Base-by-base conservation (phyloP, 2,888 invertebrate species). In the Hypolimnas misippus region DNA sequence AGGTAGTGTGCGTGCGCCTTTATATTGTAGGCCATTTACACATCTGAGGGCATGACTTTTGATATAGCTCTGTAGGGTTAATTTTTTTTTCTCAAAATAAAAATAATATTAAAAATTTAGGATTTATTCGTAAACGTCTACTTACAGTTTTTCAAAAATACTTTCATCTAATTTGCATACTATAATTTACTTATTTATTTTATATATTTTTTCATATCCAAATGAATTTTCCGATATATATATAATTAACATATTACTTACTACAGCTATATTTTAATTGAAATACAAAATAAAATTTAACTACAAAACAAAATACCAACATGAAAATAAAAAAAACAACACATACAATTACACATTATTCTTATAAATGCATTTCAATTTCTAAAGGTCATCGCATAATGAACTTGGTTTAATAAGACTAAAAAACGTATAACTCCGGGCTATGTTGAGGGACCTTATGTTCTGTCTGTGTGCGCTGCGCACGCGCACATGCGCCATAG, bases 401-500 rank as follows among this genome's bases (percentile, higher is more conserved):
- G 59, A 63, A 63, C 54, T 55, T 63, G 59, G 55, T 35, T 60
- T 50, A 57, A 60, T 50, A 63, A 60, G 60, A 59, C 21, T 17
- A 54, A 58, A 55, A 60, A 55, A 57, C 25, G 25, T 42, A 54
- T 42, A 17, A 40, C 65, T 62, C 64, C 64, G 61, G 64, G 58
- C 62, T 56, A 67, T 67, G 66, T 63, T 58, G 61, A 57, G 55
- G 62, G 62, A 55, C 66, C 66, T 53, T 57, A 53, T 54, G 16
- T 33, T 40, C 33, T 29, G 38, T 16, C n/a, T 35, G 35, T 21
- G 33, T 19, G 42, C n/a, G 58, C 16, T 25, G 35, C 51, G 55
- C 58, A 40, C 74, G 79, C 84, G 80, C 67, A 63, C 83, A 78
- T 29, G 6, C 79, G 80, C n/a, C 78, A 86, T 85, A 81, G 81